Percentiles rank a stretch among this genome's conserved stretches.
phyloP scores from a whole-genome alignment of 2,113 vertebrate genomes.

The Azemiops feae region DNA sequence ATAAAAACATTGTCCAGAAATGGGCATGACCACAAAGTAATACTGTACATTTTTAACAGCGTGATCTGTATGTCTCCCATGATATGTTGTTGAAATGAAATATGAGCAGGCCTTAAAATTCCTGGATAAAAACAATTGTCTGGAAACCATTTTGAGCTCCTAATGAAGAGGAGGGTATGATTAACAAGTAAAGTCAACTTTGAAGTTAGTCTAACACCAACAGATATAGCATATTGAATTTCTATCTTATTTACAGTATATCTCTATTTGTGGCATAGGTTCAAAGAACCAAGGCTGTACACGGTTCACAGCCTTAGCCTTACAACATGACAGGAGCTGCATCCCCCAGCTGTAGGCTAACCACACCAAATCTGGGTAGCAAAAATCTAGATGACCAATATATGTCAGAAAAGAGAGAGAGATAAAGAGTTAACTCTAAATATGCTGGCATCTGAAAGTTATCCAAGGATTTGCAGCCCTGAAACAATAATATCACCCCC shows the following conservation, averaged over 20 bases:
- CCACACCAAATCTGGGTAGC: not conserved
- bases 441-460: not conserved
- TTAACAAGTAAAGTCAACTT: not conserved
- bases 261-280: not conserved
- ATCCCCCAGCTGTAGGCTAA: not conserved
- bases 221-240: not conserved
- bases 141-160: not conserved
- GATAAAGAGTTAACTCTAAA: not conserved
- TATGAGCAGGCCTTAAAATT: not conserved
- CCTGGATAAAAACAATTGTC: not conserved
- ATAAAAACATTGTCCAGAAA: constrained; percentile 48
- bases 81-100: not conserved
- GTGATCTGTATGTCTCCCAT: not conserved
- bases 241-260: not conserved
- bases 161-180: not conserved
- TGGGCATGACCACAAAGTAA: constrained; percentile 13
- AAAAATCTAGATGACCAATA: not conserved
- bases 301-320: not conserved
- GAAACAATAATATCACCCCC: not conserved
- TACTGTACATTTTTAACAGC: not conserved
- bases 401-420: not conserved
- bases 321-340: not conserved
- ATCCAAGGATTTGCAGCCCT: not conserved
- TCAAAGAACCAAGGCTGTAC: not conserved
- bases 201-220: not conserved